phyloP scores from a whole-genome alignment of 2,888 invertebrate genomes.

The Sesamia inferens region DNA sequence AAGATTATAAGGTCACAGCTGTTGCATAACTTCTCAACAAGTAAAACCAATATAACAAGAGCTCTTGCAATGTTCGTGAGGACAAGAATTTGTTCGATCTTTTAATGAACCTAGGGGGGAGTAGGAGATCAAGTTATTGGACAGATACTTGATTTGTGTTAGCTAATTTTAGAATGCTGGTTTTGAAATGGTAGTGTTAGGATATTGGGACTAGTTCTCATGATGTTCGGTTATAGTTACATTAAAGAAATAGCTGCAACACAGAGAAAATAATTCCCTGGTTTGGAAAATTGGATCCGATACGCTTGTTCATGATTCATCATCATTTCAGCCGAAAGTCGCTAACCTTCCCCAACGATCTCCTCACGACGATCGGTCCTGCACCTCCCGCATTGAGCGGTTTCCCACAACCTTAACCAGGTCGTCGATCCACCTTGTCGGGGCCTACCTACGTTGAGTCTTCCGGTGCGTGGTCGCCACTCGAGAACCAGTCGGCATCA shows the following conservation, averaged over 20 bases:
- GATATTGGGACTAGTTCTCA: slow-evolving; percentile 64
- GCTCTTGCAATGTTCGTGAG: slow-evolving; percentile 66
- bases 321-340: too few relatives aligned
- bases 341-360: too few relatives aligned
- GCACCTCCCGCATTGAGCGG: too few relatives aligned
- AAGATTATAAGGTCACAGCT: slow-evolving; percentile 84
- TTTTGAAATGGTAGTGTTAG: slow-evolving; percentile 76
- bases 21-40: slow-evolving; percentile 82
- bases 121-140: slow-evolving; percentile 66
- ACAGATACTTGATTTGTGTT: slow-evolving; percentile 71
- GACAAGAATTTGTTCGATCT: slow-evolving; percentile 51
- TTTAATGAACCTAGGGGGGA: slow-evolving; percentile 51
- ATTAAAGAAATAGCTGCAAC: background rate
- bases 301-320: too few relatives aligned
- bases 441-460: too few relatives aligned
- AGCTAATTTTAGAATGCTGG: slow-evolving; percentile 82
- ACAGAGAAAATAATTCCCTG: background rate
- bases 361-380: too few relatives aligned
- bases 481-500: too few relatives aligned
- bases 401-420: too few relatives aligned
- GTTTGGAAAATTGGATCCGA: too few relatives aligned
- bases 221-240: slow-evolving; percentile 24
- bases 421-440: too few relatives aligned
- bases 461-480: too few relatives aligned
- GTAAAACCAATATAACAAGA: slow-evolving; percentile 73